Percentiles rank a stretch among this genome's conserved stretches.
Evolutionary conservation across 2,888 invertebrate genomes (phyloP).

Genomic region (Chorisops tibialis): DNA sequence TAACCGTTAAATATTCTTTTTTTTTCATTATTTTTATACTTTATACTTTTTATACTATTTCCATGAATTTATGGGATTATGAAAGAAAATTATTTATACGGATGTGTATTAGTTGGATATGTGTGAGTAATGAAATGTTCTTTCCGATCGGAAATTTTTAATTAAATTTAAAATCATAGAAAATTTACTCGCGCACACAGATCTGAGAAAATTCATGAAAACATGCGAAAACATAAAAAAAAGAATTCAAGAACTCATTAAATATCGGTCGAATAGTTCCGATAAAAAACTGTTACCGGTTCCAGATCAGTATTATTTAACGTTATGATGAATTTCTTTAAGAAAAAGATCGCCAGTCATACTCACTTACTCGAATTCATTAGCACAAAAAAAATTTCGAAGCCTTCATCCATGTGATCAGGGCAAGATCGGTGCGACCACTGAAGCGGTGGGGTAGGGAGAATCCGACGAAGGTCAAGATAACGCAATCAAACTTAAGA

Average conservation of each 20-base stretch:
- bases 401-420: no score
- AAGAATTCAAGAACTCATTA: constrained; percentile 19
- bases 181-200: not conserved
- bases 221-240: not conserved
- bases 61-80: no score
- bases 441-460: no score
- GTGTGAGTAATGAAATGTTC: no score
- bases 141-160: not conserved
- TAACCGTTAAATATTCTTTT: constrained; percentile 22
- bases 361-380: no score
- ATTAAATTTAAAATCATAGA: not conserved
- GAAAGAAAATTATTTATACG: no score
- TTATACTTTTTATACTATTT: not conserved
- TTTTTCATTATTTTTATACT: constrained; percentile 7
- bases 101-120: no score
- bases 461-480: no score
- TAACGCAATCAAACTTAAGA: no score
- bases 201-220: not conserved
- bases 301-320: constrained; percentile 6
- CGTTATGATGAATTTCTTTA: not conserved
- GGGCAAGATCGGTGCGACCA: no score
- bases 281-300: constrained; percentile 21
- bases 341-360: no score
- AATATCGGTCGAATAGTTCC: constrained; percentile 24
- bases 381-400: no score